Conservation (phyloP, 2,797 vertebrate genomes). For the Pogoniulus pusillus region DNA sequence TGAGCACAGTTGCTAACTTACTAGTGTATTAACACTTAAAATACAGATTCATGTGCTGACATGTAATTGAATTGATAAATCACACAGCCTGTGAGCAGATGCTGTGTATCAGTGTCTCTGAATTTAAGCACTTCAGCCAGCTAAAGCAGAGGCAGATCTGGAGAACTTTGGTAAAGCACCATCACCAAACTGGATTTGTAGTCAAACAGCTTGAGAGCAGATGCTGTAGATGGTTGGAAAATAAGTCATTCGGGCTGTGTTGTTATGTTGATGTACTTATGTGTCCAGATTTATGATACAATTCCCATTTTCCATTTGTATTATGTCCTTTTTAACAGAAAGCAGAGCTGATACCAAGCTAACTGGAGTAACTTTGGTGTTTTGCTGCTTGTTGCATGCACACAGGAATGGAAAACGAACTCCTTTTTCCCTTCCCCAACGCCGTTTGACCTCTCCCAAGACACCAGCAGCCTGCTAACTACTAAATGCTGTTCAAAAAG, state of each 20-base stretch:
- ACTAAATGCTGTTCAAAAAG: conserved; percentile 81
- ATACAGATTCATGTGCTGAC: not conserved
- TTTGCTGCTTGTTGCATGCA: conserved; percentile 96
- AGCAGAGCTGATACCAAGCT: conserved; percentile 86
- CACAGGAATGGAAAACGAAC: conserved; percentile 89
- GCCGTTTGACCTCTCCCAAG: conserved; percentile 87
- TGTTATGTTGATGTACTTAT: conserved; percentile 71
- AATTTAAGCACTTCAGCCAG: not conserved
- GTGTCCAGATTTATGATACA: conserved; percentile 78
- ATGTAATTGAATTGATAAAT: not conserved
- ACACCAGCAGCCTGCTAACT: conserved; percentile 87
- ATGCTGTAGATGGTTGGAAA: not conserved
- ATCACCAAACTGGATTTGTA: not conserved
- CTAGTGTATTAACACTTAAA: not conserved
- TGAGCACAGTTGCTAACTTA: not conserved
- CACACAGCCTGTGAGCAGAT: not conserved
- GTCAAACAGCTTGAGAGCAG: not conserved
- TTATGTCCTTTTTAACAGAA: conserved; percentile 85
- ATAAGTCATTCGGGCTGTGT: conserved; percentile 43
- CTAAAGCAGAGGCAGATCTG: not conserved
- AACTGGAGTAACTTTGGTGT: conserved; percentile 88
- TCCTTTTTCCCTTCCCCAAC: conserved; percentile 85
- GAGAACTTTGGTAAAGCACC: not conserved
- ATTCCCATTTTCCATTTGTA: conserved; percentile 81
- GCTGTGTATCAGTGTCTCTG: not conserved